Conservation (phyloP, 2,797 vertebrate species). For the Corythornis leucogaster region DNA sequence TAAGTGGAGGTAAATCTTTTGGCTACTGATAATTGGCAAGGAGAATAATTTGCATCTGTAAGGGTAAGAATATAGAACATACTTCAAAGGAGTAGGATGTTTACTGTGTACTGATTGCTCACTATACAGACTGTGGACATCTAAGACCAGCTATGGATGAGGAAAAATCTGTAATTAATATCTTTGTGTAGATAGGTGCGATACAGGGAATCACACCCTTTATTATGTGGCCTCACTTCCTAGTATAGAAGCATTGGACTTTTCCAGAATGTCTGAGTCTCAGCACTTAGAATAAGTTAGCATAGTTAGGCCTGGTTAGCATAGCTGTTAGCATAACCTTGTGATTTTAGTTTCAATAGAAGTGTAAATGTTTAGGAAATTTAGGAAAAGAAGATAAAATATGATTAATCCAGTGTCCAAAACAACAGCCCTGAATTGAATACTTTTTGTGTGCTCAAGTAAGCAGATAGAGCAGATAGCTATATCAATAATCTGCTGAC, state of each 20-base stretch:
- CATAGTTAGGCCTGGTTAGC: background rate
- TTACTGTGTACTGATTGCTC: background rate
- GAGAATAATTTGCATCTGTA: background rate
- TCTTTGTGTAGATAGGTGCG: background rate
- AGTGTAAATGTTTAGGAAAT: background rate
- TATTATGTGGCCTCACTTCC: background rate
- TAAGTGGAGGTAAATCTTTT: background rate
- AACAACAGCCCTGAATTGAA: background rate
- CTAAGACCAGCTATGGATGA: background rate
- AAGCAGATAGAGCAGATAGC: background rate
- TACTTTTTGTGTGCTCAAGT: background rate
- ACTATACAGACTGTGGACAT: background rate
- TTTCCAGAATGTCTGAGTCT: background rate
- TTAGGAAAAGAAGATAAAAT: background rate
- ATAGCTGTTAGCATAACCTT: background rate
- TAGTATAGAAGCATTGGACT: background rate
- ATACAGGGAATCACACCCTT: background rate
- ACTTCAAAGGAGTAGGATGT: background rate
- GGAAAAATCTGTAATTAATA: background rate
- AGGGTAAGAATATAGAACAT: background rate
- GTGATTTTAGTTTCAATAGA: background rate
- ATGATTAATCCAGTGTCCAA: background rate
- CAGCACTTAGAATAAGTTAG: background rate
- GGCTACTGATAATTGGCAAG: background rate
- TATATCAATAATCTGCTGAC: background rate